Evolutionary conservation across 2,113 vertebrate species (phyloP).

Genomic region (Poecilia latipinna): DNA sequence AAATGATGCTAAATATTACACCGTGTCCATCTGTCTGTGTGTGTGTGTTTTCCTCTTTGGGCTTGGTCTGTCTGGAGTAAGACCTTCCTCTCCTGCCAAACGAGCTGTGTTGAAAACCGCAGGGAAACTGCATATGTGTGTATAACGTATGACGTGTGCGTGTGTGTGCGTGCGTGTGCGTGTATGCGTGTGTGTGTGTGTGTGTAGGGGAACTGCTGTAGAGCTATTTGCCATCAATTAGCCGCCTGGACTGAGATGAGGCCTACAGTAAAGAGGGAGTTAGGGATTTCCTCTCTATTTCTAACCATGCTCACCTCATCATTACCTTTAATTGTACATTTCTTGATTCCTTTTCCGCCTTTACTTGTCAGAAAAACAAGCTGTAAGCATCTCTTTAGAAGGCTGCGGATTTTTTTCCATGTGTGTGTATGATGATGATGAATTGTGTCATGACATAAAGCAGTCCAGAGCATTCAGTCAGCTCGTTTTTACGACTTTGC

Average conservation of each 20-base stretch:
- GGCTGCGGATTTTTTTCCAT: slow-evolving; percentile 14
- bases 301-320: slow-evolving; percentile 60
- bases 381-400: slow-evolving; percentile 48
- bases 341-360: slow-evolving; percentile 33
- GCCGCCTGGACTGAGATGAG: slow-evolving; percentile 68
- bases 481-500: slow-evolving; percentile 63
- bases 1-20: slow-evolving; percentile 61
- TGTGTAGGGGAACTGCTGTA: slow-evolving; percentile 63
- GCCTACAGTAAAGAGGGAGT: slow-evolving; percentile 56
- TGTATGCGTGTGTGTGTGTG: slow-evolving; percentile 64
- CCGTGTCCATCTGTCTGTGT: slow-evolving; percentile 14
- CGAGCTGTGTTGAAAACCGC: slow-evolving; percentile 78
- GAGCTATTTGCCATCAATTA: slow-evolving; percentile 82
- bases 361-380: slow-evolving; percentile 50
- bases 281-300: slow-evolving; percentile 60
- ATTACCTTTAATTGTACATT: slow-evolving; percentile 62
- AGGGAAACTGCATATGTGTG: slow-evolving; percentile 79
- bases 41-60: slow-evolving; percentile 67
- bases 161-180: slow-evolving; percentile 58
- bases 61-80: slow-evolving; percentile 75
- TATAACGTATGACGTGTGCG: slow-evolving; percentile 69
- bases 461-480: slow-evolving; percentile 67
- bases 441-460: slow-evolving; percentile 73
- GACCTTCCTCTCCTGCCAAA: slow-evolving; percentile 78
- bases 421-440: slow-evolving; percentile 55